These are phyloP conservation scores for Chloroclystis v-ata DNA, from an alignment of 2,888 invertebrate species.

Conservation along the genomic window DNA sequence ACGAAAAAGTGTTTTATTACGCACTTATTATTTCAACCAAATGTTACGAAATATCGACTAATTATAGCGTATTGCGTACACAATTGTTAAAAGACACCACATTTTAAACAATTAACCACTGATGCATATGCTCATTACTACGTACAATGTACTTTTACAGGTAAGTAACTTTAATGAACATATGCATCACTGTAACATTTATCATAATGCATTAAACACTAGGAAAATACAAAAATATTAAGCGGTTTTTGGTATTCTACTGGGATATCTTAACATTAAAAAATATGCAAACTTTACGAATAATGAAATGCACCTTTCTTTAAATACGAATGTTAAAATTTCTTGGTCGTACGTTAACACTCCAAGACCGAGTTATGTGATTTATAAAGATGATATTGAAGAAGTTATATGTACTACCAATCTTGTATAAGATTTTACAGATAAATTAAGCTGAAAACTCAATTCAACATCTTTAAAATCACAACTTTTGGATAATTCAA, in stretches of 20 bases:
- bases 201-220: slow-evolving; percentile 55
- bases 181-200: slow-evolving; percentile 4
- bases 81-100: slow-evolving; percentile 71
- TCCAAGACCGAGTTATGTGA: slow-evolving; percentile 53
- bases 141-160: not conserved
- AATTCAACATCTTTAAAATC: slow-evolving; percentile 33
- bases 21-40: slow-evolving; percentile 78
- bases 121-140: not conserved
- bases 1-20: slow-evolving; percentile 78
- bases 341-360: slow-evolving; percentile 61
- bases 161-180: not conserved
- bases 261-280: slow-evolving; percentile 50
- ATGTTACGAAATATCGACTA: slow-evolving; percentile 71
- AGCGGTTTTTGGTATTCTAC: slow-evolving; percentile 67
- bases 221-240: slow-evolving; percentile 78
- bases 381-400: slow-evolving; percentile 21
- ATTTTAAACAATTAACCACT: slow-evolving; percentile 16
- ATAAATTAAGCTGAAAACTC: no score
- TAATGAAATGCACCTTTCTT: slow-evolving; percentile 63
- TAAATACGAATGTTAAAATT: slow-evolving; percentile 45
- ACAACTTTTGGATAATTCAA: slow-evolving; percentile 23
- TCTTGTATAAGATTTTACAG: no score
- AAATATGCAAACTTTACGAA: slow-evolving; percentile 48
- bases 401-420: no score
- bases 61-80: slow-evolving; percentile 72